These are phyloP conservation scores for Idris sp. DNA, from an alignment of 1,140 invertebrate species.

Conservation along the genomic window DNA sequence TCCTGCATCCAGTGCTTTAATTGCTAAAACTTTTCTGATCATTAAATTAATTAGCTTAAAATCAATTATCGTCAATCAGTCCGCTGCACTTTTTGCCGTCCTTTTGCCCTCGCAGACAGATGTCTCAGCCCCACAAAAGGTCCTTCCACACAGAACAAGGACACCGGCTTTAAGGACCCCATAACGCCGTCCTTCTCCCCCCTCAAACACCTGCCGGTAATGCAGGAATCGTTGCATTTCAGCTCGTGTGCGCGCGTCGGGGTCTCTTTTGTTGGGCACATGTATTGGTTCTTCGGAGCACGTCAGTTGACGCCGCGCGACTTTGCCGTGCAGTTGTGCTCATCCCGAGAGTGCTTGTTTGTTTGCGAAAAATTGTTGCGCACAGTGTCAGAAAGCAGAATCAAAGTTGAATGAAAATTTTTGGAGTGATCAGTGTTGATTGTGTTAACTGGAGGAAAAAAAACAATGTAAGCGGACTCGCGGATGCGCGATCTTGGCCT, in stretches of 20 bases:
- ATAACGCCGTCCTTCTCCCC: background rate
- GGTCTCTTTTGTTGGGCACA: slow-evolving; percentile 33
- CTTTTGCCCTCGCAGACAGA: too few species aligned
- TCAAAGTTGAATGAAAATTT: too few species aligned
- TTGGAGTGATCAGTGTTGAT: slow-evolving; percentile 8
- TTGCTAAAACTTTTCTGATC: too few species aligned
- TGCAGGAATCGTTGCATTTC: slow-evolving; percentile 3
- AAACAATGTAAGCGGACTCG: slow-evolving; percentile 8
- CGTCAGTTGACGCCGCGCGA: slow-evolving; percentile 41
- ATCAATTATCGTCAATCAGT: too few species aligned
- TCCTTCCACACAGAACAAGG: too few species aligned
- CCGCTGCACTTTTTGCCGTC: too few species aligned
- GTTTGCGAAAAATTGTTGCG: slow-evolving; percentile 9
- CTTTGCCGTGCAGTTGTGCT: slow-evolving; percentile 20
- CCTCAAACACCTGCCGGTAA: slow-evolving; percentile 24
- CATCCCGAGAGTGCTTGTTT: background rate
- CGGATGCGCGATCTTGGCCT: slow-evolving; percentile 41
- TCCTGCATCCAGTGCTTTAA: too few species aligned
- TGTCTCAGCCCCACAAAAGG: too few species aligned
- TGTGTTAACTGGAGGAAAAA: background rate
- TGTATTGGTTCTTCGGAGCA: slow-evolving; percentile 4
- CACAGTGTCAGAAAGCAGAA: too few species aligned
- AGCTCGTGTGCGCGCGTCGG: slow-evolving; percentile 22
- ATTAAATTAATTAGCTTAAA: too few species aligned
- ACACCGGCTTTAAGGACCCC: too few species aligned